Base-by-base conservation (phyloP, 53 echinoderm and acorn worm species). In the Astropecten irregularis region DNA sequence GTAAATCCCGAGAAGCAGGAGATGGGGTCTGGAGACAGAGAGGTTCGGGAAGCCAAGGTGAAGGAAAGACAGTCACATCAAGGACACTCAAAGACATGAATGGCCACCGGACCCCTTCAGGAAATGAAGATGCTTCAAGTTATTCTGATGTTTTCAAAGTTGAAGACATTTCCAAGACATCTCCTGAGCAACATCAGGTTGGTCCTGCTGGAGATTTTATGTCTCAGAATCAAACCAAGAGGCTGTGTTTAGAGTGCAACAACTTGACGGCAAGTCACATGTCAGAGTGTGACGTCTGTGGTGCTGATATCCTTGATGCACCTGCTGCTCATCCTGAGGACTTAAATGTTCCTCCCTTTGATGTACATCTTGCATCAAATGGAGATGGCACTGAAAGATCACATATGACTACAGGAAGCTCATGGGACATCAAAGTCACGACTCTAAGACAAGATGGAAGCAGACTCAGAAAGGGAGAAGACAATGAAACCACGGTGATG, bases 401-500 rank as follows among this genome's bases (percentile, higher is more conserved):
- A 11, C 38, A 52, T 7, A 14, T 69, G 56, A 84, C 36, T 0
- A 47, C 58, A 7, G 68, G 84, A 39, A 68, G 57, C 23, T 40
- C 58, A 1, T 51, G 57, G 68, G 68, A 68, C 25, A 84, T 83
- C 49, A 18, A 58, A 69, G 34, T 62, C 39, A 36, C 53, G 2
- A 9, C 40, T 31, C 49, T 65, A 19, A 40, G 32, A 28, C 56
- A 42, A 9, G 31, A 50, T 9, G 47, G 9, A 36, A 42, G 15
- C 3, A 0, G 20, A 40, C 39, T 18, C 2, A 53, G 55, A 32
- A 56, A 71, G 14, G 82, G 63, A 7, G 85, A 69, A 39, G 89
- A 89, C 21, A 63, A 84, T 53, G 89, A 62, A 48, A 44, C 76
- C 23, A 38, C 81, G 48, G 59, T 85, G 71, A 85, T 90, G 85